Conservation (phyloP, 2,888 invertebrate genomes). For the Phaedon cochleariae region DNA sequence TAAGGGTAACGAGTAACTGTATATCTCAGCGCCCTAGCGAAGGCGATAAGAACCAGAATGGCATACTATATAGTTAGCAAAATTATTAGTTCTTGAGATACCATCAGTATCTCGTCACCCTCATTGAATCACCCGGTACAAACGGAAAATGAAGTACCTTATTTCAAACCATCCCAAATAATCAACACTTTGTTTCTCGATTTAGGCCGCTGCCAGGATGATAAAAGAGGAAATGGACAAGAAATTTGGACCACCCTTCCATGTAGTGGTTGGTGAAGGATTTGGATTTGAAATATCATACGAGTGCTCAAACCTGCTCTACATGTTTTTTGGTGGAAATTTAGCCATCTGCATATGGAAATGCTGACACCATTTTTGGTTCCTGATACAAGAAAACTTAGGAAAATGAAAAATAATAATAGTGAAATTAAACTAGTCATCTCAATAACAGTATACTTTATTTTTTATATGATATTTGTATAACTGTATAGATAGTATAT, state of each 20-base stretch:
- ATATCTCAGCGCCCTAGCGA: no score
- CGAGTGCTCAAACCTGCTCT: conserved; percentile 86
- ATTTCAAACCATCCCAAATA: no score
- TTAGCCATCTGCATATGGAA: conserved; percentile 90
- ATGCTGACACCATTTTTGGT: conserved; percentile 65
- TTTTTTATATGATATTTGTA: conserved; percentile 29
- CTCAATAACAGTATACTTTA: conserved; percentile 37
- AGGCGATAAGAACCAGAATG: no score
- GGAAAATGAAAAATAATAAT: background rate
- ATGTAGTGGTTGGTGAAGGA: conserved; percentile 95
- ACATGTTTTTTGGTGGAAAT: conserved; percentile 92
- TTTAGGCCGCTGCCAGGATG: conserved; percentile 85
- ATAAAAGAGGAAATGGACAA: conserved; percentile 96
- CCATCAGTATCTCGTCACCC: no score
- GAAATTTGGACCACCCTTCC: conserved; percentile 94
- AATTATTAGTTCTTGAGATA: no score
- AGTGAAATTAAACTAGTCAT: conserved; percentile 23
- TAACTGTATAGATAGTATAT: background rate
- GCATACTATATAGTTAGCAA: no score
- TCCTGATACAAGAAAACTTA: background rate
- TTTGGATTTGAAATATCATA: conserved; percentile 94
- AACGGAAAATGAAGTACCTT: no score
- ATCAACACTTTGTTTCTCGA: conserved; percentile 10
- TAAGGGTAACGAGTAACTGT: no score
- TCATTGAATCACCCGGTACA: no score